phyloP scores from a whole-genome alignment of 2,797 vertebrate genomes.

The Hozukius guyotensis region DNA sequence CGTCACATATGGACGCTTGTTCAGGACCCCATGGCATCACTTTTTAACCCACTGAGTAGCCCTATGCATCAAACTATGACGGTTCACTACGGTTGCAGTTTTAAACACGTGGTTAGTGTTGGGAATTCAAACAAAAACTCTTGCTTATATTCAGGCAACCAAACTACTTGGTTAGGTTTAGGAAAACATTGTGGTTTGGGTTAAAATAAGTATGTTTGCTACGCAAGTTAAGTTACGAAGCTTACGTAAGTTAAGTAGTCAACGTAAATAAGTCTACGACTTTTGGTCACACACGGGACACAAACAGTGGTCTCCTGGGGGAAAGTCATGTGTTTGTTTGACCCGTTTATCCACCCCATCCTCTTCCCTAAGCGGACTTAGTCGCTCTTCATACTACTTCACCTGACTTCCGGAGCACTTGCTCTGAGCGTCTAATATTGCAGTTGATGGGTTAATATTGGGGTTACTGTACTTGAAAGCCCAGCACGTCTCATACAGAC shows the following conservation, averaged over 20 bases:
- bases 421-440: background rate
- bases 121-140: background rate
- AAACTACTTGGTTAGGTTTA: background rate
- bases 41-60: background rate
- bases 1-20: rapidly evolving
- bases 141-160: background rate
- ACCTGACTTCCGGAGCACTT: background rate
- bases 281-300: background rate
- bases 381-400: background rate
- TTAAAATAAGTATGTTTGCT: background rate
- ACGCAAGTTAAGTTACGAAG: background rate
- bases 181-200: background rate
- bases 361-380: background rate
- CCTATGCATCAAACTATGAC: background rate
- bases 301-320: background rate
- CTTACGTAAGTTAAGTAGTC: background rate
- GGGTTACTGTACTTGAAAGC: background rate
- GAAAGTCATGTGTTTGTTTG: background rate
- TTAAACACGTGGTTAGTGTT: too few species aligned
- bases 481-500: background rate
- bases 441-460: background rate
- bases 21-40: too few species aligned
- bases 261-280: background rate
- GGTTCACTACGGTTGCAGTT: rapidly evolving
- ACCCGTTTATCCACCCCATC: background rate